phyloP scores from a whole-genome alignment of 2,888 invertebrate species.

The Cephus sareptanus region DNA sequence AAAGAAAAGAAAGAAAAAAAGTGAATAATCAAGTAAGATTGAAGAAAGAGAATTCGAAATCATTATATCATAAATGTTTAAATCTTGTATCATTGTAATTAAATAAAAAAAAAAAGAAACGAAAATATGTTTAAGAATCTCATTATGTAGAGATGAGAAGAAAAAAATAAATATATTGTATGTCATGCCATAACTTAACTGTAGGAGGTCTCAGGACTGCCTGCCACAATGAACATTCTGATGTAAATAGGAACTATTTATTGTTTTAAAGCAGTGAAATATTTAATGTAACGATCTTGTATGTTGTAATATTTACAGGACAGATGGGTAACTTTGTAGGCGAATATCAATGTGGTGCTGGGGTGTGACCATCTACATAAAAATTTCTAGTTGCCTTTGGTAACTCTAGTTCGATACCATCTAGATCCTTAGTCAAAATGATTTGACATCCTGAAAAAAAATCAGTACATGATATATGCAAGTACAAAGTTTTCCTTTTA shows the following conservation, averaged over 20 bases:
- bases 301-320: not conserved
- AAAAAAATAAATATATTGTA: conserved; percentile 59
- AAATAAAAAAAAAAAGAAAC: conserved; percentile 34
- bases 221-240: too few relatives aligned
- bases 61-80: conserved; percentile 63
- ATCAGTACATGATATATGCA: conserved; percentile 17
- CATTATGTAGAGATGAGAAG: conserved; percentile 41
- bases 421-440: conserved; percentile 84
- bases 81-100: conserved; percentile 62
- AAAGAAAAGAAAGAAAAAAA: too few relatives aligned
- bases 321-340: not conserved
- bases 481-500: not conserved
- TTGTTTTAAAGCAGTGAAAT: not conserved
- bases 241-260: too few relatives aligned
- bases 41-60: conserved; percentile 30
- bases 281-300: not conserved
- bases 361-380: conserved; percentile 97
- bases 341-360: conserved; percentile 83
- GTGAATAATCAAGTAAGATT: too few relatives aligned
- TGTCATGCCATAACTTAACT: too few relatives aligned
- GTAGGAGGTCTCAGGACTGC: too few relatives aligned
- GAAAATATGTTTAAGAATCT: conserved; percentile 56
- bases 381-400: conserved; percentile 94
- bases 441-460: conserved; percentile 86
- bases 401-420: conserved; percentile 84